phyloP scores from a whole-genome alignment of 64 coral and sea anemone species.

The Montipora foliosa region DNA sequence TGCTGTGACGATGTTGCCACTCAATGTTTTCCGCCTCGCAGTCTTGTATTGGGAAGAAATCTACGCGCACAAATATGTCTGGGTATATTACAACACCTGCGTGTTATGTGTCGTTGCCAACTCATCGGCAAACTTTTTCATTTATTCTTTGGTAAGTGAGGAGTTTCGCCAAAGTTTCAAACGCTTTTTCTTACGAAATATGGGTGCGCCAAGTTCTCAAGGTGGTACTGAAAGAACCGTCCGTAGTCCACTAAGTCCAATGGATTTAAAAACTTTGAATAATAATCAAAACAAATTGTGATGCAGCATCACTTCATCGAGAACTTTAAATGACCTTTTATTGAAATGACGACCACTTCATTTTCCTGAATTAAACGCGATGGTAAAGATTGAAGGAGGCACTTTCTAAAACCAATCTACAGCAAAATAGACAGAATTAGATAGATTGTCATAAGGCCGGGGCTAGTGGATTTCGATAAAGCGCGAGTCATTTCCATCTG shows the following conservation, averaged over 20 bases:
- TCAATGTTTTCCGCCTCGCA: slow-evolving; percentile 79
- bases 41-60: slow-evolving; percentile 53
- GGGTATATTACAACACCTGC: slow-evolving; percentile 65
- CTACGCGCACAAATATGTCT: slow-evolving; percentile 38
- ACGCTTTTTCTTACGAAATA: not conserved
- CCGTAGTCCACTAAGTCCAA: not conserved
- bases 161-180: slow-evolving; percentile 75
- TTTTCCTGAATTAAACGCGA: no score
- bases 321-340: no score
- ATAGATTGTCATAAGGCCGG: no score
- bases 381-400: no score
- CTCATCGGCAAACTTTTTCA: slow-evolving; percentile 77
- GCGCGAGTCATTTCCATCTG: no score
- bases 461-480: no score
- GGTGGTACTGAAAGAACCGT: slow-evolving; percentile 21
- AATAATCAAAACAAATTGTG: no score
- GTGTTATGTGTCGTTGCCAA: slow-evolving; percentile 67
- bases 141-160: slow-evolving; percentile 76
- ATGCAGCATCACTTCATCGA: no score
- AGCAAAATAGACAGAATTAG: no score
- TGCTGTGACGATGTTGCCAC: slow-evolving; percentile 66
- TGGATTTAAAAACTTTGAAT: not conserved
- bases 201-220: not conserved
- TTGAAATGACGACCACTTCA: no score
- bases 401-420: no score